phyloP scores from a whole-genome alignment of 2,797 vertebrate species.

The Scolopax rusticola region DNA sequence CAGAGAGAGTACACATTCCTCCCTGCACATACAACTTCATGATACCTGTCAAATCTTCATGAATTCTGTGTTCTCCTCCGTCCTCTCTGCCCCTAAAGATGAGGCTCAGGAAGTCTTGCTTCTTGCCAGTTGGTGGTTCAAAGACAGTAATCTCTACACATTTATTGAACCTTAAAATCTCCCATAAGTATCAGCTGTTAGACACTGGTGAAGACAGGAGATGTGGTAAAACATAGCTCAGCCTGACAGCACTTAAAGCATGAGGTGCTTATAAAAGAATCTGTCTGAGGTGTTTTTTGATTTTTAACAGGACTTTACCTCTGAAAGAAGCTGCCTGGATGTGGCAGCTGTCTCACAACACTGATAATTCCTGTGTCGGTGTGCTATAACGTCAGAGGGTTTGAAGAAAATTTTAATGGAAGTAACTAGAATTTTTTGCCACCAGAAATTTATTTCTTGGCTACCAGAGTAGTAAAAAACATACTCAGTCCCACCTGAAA shows the following conservation, averaged over 20 bases:
- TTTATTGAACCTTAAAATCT: background rate
- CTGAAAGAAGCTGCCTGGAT: background rate
- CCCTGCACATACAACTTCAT: background rate
- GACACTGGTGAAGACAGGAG: background rate
- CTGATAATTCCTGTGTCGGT: rapidly evolving
- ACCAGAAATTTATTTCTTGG: background rate
- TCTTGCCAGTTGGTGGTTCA: background rate
- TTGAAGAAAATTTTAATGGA: background rate
- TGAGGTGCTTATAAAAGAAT: background rate
- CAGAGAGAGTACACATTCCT: background rate
- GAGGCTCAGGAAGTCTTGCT: background rate
- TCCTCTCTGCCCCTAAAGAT: background rate
- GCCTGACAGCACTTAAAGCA: background rate
- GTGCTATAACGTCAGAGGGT: rapidly evolving
- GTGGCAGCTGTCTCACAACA: background rate
- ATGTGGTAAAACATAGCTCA: background rate
- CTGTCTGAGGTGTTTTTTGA: background rate
- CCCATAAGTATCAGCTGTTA: background rate
- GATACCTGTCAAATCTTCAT: background rate
- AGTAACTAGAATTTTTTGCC: background rate
- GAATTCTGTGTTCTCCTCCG: rapidly evolving
- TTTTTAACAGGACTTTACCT: background rate
- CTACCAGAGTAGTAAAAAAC: background rate
- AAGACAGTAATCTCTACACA: background rate
- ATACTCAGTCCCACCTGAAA: background rate